phyloP scores from a whole-genome alignment of 2,797 vertebrate genomes.

The Neosilurus hyrtlii region DNA sequence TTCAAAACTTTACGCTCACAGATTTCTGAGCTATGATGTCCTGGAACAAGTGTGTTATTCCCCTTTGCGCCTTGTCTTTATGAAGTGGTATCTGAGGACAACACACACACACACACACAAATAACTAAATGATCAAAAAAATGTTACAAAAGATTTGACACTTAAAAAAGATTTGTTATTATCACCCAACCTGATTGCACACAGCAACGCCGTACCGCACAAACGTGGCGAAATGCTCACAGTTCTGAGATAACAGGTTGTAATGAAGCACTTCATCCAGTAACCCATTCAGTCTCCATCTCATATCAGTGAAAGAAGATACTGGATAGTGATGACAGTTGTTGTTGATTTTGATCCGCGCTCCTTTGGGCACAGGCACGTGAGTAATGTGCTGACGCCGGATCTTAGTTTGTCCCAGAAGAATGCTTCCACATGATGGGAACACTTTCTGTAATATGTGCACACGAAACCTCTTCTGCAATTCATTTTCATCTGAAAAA shows the following conservation, averaged over 20 bases:
- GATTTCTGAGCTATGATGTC: conserved; percentile 4
- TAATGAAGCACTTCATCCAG: conserved; percentile 5
- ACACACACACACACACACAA: not conserved
- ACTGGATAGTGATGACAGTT: not conserved
- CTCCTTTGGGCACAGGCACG: not conserved
- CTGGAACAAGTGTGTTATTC: not conserved
- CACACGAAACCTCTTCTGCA: conserved; percentile 6
- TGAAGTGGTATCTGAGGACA: not conserved
- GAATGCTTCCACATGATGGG: conserved; percentile 2
- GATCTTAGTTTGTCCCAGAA: conserved; percentile 16
- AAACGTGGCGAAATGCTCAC: conserved; percentile 14
- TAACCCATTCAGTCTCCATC: not conserved
- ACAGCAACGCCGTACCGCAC: conserved; percentile 11
- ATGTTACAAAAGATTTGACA: not conserved
- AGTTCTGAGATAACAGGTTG: conserved; percentile 15
- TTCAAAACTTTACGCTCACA: not conserved
- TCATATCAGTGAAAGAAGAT: not conserved
- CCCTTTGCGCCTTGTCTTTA: conserved; percentile 5
- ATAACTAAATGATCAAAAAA: not conserved
- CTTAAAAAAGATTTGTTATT: not conserved
- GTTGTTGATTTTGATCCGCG: not conserved
- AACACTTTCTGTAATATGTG: conserved; percentile 17
- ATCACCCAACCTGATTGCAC: conserved; percentile 4
- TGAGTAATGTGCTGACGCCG: not conserved
- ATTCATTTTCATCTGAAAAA: conserved; percentile 17